A percentile compares a stretch with the other conserved stretches of the same genome.
phyloP scores from a whole-genome alignment of 2,797 vertebrate species.

The Echeneis naucrates region DNA sequence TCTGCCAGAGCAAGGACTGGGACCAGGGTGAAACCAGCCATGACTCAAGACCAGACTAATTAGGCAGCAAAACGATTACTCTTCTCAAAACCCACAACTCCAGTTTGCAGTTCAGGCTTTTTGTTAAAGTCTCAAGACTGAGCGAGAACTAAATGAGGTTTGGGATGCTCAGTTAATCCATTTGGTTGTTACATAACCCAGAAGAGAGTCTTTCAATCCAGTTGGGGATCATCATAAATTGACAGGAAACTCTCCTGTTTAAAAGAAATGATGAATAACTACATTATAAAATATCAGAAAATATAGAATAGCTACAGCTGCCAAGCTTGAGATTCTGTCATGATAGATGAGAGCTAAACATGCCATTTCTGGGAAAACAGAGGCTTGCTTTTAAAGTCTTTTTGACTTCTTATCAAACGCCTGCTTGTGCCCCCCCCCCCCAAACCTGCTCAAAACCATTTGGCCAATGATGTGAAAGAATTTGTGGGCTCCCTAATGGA shows the following conservation, averaged over 20 bases:
- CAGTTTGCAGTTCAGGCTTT: not conserved
- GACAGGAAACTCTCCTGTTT: too few species aligned
- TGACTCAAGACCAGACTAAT: slow-evolving; percentile 15
- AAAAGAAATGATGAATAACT: too few species aligned
- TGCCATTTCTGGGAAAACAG: not conserved
- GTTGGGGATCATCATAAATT: too few species aligned
- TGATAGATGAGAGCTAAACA: not conserved
- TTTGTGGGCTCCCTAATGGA: slow-evolving; percentile 26
- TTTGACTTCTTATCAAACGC: too few species aligned
- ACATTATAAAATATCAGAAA: too few species aligned
- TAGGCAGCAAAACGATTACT: slow-evolving; percentile 4
- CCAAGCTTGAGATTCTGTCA: too few species aligned
- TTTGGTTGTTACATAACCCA: too few species aligned
- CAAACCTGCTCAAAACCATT: not conserved
- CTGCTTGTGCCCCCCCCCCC: too few species aligned
- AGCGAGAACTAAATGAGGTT: not conserved
- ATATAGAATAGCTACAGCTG: too few species aligned
- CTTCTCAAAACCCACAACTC: not conserved
- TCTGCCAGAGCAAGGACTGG: not conserved
- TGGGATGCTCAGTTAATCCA: too few species aligned
- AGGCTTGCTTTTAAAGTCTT: too few species aligned
- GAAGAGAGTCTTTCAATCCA: not conserved
- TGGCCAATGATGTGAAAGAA: slow-evolving; percentile 41
- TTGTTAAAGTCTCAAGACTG: too few species aligned
- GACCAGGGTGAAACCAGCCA: not conserved